phyloP scores from a whole-genome alignment of 2,797 vertebrate genomes.

The Protonibea diacanthus region DNA sequence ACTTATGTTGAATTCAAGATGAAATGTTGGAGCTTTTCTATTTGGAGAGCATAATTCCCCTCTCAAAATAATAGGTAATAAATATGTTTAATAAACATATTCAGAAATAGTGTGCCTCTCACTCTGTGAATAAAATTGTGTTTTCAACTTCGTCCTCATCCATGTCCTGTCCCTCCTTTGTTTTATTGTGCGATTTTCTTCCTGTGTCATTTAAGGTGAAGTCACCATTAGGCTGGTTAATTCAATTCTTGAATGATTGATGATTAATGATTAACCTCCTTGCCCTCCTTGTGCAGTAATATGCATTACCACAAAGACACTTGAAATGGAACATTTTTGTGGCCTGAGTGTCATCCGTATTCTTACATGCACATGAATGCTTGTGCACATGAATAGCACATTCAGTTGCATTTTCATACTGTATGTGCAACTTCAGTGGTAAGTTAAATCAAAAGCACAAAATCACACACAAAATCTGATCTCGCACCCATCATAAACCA shows the following conservation, averaged over 20 bases:
- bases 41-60: constrained; percentile 33
- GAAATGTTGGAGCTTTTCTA: constrained; percentile 32
- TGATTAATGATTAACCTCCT: constrained; percentile 32
- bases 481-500: constrained; percentile 21
- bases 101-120: background rate
- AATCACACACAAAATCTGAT: constrained; percentile 22
- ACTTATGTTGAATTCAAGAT: constrained; percentile 55
- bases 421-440: background rate
- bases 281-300: background rate
- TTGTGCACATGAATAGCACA: background rate
- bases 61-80: constrained; percentile 32
- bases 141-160: background rate
- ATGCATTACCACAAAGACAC: constrained; percentile 11
- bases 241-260: constrained; percentile 35
- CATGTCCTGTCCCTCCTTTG: background rate
- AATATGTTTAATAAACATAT: constrained; percentile 21
- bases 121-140: background rate
- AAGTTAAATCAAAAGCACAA: constrained; percentile 18
- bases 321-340: constrained; percentile 2
- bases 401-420: constrained; percentile 4
- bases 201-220: constrained; percentile 27
- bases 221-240: constrained; percentile 14
- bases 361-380: constrained; percentile 4
- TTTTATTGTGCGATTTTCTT: constrained; percentile 1
- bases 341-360: constrained; percentile 8